These are phyloP conservation scores for Meriones unguiculatus DNA, from an alignment of 2,113 vertebrate genomes.

Conservation along the genomic window DNA sequence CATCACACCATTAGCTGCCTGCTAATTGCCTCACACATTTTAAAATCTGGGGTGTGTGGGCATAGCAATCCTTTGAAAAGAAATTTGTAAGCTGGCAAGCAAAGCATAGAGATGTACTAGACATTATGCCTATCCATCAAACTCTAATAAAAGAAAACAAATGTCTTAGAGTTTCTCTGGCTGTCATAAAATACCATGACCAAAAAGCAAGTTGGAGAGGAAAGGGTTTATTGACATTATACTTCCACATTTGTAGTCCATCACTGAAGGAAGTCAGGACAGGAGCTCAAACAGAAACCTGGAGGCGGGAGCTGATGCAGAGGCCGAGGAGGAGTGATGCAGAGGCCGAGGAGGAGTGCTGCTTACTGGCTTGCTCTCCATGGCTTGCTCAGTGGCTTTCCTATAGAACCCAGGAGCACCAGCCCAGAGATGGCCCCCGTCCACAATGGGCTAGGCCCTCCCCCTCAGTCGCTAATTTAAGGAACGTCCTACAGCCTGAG, in stretches of 20 bases:
- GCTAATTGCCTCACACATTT: background rate
- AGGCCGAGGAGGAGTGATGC: too few species aligned
- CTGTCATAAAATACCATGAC: background rate
- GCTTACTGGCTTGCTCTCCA: background rate
- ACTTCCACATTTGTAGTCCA: background rate
- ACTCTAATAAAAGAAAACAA: background rate
- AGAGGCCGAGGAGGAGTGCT: background rate
- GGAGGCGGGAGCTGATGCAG: background rate
- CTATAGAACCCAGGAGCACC: background rate
- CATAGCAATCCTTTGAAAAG: background rate
- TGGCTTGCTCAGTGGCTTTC: background rate
- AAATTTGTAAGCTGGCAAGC: background rate
- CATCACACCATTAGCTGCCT: background rate
- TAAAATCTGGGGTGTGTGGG: background rate
- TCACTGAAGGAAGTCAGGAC: background rate
- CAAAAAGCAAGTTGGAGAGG: background rate
- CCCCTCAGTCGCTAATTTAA: background rate
- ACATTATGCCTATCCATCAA: background rate
- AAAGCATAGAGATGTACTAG: background rate
- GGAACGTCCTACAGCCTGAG: background rate
- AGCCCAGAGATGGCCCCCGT: background rate
- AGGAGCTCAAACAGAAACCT: background rate
- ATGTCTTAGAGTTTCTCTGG: background rate
- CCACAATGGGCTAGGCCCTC: background rate
- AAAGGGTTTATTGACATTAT: background rate